Conservation (phyloP, 2,797 vertebrate genomes). For the Girardinus metallicus region DNA sequence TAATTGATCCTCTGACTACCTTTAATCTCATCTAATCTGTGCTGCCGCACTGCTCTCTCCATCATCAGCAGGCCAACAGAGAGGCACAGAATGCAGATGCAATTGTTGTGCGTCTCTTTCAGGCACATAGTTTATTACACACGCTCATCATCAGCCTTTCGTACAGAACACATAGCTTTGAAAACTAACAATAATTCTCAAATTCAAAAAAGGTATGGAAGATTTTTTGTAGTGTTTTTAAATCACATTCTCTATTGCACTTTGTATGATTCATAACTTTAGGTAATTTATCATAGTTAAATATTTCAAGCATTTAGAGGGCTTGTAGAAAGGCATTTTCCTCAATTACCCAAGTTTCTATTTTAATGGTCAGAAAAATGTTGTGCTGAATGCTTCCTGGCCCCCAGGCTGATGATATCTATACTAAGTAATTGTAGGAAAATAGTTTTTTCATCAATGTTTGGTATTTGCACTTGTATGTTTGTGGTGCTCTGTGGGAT, state of each 20-base stretch:
- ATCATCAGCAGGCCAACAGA: constrained; percentile 66
- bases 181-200: background rate
- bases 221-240: background rate
- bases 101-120: constrained; percentile 28
- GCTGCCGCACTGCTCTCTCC: constrained; percentile 72
- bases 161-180: background rate
- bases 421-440: constrained; percentile 17
- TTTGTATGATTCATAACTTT: background rate
- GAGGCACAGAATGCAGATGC: constrained; percentile 35
- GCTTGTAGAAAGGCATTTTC: constrained; percentile 9
- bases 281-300: background rate
- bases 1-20: constrained; percentile 85
- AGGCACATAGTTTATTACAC: constrained; percentile 14
- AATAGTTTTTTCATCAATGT: constrained; percentile 26
- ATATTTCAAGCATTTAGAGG: constrained; percentile 3
- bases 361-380: constrained; percentile 32
- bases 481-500: background rate
- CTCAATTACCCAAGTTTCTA: constrained; percentile 6
- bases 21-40: constrained; percentile 87
- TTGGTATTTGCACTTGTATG: constrained; percentile 14
- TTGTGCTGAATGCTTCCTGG: constrained; percentile 25
- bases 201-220: background rate
- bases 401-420: constrained; percentile 40
- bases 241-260: background rate
- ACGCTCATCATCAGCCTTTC: constrained; percentile 10